Conservation (phyloP, 2,888 invertebrate species). For the Autographa pulchrina region DNA sequence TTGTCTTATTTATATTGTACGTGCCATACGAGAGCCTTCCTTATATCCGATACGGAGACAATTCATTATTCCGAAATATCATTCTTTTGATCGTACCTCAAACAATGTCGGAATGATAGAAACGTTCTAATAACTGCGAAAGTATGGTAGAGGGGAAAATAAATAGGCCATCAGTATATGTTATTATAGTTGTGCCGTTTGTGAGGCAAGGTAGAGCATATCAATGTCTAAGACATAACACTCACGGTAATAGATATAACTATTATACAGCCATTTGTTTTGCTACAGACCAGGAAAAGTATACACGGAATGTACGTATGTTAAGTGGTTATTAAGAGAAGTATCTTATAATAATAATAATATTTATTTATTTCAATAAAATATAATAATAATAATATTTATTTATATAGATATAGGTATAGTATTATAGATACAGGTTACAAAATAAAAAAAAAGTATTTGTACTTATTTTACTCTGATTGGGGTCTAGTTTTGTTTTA, state of each 20-base stretch:
- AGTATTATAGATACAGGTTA: too few relatives aligned
- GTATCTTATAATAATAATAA: too few relatives aligned
- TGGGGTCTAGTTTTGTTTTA: too few relatives aligned
- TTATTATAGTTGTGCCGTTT: neutral
- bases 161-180: slow-evolving; percentile 24
- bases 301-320: too few relatives aligned
- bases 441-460: too few relatives aligned
- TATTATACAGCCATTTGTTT: neutral
- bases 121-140: slow-evolving; percentile 36
- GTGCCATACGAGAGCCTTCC: slow-evolving; percentile 13
- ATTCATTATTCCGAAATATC: slow-evolving; percentile 46
- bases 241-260: neutral
- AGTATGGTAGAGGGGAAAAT: slow-evolving; percentile 4
- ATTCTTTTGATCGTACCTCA: slow-evolving; percentile 34
- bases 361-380: too few relatives aligned
- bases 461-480: too few relatives aligned
- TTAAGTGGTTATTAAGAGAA: too few relatives aligned
- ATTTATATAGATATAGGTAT: too few relatives aligned
- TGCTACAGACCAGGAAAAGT: too few relatives aligned
- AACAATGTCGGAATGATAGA: slow-evolving; percentile 42
- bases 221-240: neutral
- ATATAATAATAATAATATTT: too few relatives aligned
- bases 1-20: neutral
- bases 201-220: neutral
- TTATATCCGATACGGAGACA: slow-evolving; percentile 25